Base-by-base conservation (phyloP, 2,888 invertebrate genomes). In the Entomobrya proxima region DNA sequence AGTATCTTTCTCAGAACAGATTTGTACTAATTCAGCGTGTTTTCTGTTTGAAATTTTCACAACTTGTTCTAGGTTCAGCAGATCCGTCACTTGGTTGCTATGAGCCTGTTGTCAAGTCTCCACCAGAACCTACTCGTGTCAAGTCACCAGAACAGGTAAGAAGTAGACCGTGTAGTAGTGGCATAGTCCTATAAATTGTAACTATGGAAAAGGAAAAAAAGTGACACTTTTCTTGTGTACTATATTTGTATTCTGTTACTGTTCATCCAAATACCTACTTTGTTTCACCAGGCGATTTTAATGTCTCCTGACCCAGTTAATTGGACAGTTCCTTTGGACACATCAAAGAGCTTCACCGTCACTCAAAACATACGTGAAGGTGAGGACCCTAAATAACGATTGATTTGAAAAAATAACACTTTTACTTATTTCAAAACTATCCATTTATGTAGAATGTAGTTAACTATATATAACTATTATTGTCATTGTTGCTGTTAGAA, bases 271-370 rank as follows among this genome's bases (percentile, higher is more conserved):
- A 67, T 32, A 9, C 72, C n/a, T 11, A 44, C 50, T 47, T 24
- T 44, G 5, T 58, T 30, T 27, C n/a, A 52, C 9, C 15, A 97
- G 92, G 96, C 97, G 92, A 95, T 97, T 92, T 96, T 97, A 95
- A 94, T 96, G 90, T 97, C 97, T 24, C 97, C 97, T 15, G 97
- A 97, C 93, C 97, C 97, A 76, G 97, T 97, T 91, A 97, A 97
- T 93, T 98, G 97, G 97, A 97, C 97, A 75, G 97, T 97, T 87
- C 97, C 97, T 79, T 93, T 97, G 91, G 97, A 98, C 92, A 97
- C 97, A 90, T 97, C 97, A 91, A 97, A 97, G 93, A 97, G 96
- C 52, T 97, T 97, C 92, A 97, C 97, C 55, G 97, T 97, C 91
- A 97, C 97, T 87, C 97, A 97, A 93, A 97, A 97, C 93, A 96